Evolutionary conservation across 2,797 vertebrate genomes (phyloP).

Genomic region (Tangara arthus): DNA sequence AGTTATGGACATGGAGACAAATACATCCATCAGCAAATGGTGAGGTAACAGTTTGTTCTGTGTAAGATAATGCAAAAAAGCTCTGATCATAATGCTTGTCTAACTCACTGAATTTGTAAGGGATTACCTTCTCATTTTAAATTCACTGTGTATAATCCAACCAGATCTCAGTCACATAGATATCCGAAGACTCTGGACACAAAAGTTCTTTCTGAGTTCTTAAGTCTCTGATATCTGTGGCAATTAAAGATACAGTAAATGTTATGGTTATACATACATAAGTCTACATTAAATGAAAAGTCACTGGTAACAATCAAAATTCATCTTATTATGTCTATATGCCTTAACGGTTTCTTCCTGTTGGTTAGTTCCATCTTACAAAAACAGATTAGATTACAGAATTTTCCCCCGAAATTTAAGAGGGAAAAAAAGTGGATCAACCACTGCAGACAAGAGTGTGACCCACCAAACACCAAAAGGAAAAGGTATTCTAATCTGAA

Average conservation of each 20-base stretch:
- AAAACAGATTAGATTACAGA: not conserved
- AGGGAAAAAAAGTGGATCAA: not conserved
- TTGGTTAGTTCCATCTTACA: not conserved
- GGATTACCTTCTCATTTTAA: not conserved
- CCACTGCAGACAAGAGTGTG: not conserved
- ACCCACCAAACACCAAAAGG: not conserved
- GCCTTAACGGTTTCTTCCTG: not conserved
- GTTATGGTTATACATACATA: not conserved
- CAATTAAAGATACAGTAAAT: not conserved
- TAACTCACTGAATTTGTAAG: not conserved
- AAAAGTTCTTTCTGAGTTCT: not conserved
- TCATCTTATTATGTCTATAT: not conserved
- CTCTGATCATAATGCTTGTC: not conserved
- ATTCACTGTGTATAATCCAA: not conserved
- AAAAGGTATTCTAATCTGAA: not conserved
- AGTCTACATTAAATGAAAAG: not conserved
- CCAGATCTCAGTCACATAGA: not conserved
- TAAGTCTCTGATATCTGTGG: not conserved
- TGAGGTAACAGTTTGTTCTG: not conserved
- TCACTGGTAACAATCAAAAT: not conserved
- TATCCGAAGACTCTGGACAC: not conserved
- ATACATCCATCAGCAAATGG: not conserved
- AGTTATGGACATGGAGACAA: not conserved
- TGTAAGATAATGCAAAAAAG: not conserved
- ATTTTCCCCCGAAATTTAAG: not conserved